Evolutionary conservation across 2,797 vertebrate species (phyloP).

Genomic region (Lacerta viridis): DNA sequence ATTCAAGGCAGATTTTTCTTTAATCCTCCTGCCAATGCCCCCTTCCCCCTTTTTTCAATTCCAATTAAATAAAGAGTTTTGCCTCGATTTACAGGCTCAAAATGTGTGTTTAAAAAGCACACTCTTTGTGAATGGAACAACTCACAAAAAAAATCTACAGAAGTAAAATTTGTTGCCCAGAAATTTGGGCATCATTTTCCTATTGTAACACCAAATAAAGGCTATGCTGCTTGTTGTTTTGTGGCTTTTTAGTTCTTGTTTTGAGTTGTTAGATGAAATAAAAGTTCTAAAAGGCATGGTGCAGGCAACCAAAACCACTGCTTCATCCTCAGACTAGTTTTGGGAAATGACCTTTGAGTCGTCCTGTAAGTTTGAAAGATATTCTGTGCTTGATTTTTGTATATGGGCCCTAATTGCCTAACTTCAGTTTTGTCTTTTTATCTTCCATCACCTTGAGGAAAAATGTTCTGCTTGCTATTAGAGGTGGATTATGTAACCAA

Average conservation of each 20-base stretch:
- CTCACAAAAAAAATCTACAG: slow-evolving; percentile 63
- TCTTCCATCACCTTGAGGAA: not conserved
- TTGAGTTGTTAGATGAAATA: slow-evolving; percentile 52
- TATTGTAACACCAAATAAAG: slow-evolving; percentile 88
- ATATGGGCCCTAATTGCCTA: not conserved
- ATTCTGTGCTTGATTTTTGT: slow-evolving; percentile 19
- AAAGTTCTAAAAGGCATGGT: not conserved
- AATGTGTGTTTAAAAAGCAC: slow-evolving; percentile 71
- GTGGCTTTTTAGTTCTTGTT: slow-evolving; percentile 73
- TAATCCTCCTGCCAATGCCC: slow-evolving; percentile 71
- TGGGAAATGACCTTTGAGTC: not conserved
- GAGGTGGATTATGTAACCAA: not conserved
- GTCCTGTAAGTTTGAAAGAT: slow-evolving; percentile 32
- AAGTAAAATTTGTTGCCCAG: slow-evolving; percentile 62
- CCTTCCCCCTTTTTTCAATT: slow-evolving; percentile 68
- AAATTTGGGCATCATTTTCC: slow-evolving; percentile 51
- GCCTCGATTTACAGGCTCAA: slow-evolving; percentile 78
- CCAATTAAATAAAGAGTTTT: slow-evolving; percentile 83
- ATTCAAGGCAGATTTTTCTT: slow-evolving; percentile 73
- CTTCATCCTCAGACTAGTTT: slow-evolving; percentile 23
- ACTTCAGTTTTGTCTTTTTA: not conserved
- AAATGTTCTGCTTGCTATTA: not conserved
- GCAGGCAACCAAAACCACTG: not conserved
- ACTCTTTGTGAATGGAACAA: slow-evolving; percentile 68
- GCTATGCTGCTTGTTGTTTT: slow-evolving; percentile 85